Evolutionary conservation across 2,797 vertebrate species (phyloP).

Genomic region (Micrastur ruficollis): DNA sequence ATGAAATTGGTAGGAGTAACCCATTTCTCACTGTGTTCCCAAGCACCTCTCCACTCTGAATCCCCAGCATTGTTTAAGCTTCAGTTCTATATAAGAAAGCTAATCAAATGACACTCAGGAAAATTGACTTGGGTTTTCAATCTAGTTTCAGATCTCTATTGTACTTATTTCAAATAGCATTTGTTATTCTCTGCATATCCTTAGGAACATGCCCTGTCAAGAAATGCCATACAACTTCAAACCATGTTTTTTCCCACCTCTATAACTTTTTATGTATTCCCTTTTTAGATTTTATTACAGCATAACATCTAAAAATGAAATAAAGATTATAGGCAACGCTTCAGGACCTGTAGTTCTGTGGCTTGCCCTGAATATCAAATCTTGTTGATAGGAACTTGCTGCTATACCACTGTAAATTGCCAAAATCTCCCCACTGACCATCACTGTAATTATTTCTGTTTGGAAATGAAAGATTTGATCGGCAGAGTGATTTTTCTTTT

Average conservation of each 20-base stretch:
- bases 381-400: constrained; percentile 65
- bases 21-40: constrained; percentile 71
- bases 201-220: constrained; percentile 76
- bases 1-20: constrained; percentile 73
- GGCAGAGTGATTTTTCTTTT: constrained; percentile 35
- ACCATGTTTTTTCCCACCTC: constrained; percentile 74
- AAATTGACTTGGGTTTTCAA: constrained; percentile 78
- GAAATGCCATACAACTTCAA: constrained; percentile 76
- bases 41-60: constrained; percentile 64
- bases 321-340: constrained; percentile 79
- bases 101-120: constrained; percentile 77
- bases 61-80: constrained; percentile 74
- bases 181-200: constrained; percentile 79
- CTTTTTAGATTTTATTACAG: constrained; percentile 81
- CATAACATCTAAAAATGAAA: constrained; percentile 80
- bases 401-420: constrained; percentile 63
- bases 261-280: constrained; percentile 80
- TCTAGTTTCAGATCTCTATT: constrained; percentile 76
- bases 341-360: constrained; percentile 71
- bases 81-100: constrained; percentile 73
- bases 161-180: constrained; percentile 77
- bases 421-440: constrained; percentile 72
- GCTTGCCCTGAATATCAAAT: constrained; percentile 77
- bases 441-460: constrained; percentile 76
- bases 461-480: constrained; percentile 75